Percentiles rank a stretch among this genome's conserved stretches.
Evolutionary conservation across 2,797 vertebrate species (phyloP).

Genomic region (Otus scops): DNA sequence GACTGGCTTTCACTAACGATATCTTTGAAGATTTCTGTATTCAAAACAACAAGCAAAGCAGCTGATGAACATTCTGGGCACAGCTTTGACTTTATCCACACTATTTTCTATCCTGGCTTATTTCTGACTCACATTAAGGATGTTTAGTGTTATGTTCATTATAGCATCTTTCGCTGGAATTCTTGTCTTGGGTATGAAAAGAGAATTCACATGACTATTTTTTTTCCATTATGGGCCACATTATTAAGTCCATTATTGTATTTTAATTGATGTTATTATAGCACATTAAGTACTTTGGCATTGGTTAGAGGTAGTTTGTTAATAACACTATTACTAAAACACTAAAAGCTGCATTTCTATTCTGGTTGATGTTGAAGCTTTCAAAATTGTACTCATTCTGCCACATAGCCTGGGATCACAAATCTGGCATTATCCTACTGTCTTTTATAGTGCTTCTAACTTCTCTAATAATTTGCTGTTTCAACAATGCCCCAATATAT

Average conservation of each 20-base stretch:
- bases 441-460: conserved; percentile 1
- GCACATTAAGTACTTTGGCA: conserved; percentile 17
- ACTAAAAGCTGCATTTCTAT: neutral
- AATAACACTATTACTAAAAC: conserved; percentile 23
- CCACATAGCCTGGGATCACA: conserved; percentile 12
- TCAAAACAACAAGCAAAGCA: conserved; percentile 36
- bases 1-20: neutral
- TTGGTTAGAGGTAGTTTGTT: conserved; percentile 30
- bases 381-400: conserved; percentile 58
- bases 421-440: conserved; percentile 30
- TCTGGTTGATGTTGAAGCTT: conserved; percentile 14
- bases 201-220: conserved; percentile 33
- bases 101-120: neutral
- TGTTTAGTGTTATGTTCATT: conserved; percentile 32
- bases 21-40: neutral
- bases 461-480: conserved; percentile 43
- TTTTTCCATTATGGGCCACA: conserved; percentile 1
- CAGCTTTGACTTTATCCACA: neutral
- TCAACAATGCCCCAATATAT: conserved; percentile 8
- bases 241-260: conserved; percentile 29
- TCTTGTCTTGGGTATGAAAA: conserved; percentile 35
- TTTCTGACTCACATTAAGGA: neutral
- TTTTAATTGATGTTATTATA: conserved; percentile 53
- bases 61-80: conserved; percentile 21
- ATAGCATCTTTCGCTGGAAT: neutral